phyloP scores from a whole-genome alignment of 2,113 vertebrate species.

The Paramormyrops kingsleyae region DNA sequence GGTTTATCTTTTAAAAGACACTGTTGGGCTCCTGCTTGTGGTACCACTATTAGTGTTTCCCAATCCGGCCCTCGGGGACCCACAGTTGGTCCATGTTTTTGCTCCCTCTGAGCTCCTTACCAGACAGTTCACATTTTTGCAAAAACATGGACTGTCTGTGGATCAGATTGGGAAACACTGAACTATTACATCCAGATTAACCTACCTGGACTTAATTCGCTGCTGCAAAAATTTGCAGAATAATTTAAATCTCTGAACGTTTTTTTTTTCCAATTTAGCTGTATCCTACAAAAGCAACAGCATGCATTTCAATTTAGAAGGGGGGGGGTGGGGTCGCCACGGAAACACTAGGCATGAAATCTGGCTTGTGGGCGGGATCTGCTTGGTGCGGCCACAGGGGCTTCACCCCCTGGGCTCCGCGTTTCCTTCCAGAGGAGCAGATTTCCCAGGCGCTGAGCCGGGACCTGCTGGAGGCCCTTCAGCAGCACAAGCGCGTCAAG shows the following conservation, averaged over 20 bases:
- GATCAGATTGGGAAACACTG: too few species aligned
- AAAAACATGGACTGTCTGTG: background rate
- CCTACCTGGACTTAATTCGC: background rate
- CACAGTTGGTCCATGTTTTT: background rate
- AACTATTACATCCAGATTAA: background rate
- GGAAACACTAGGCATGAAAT: background rate
- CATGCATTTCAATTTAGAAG: background rate
- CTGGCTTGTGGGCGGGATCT: background rate
- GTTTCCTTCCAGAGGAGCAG: constrained; percentile 42
- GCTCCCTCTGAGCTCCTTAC: background rate
- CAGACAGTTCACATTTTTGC: background rate
- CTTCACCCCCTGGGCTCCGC: background rate
- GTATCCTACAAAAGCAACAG: background rate
- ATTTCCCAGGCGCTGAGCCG: constrained; percentile 56
- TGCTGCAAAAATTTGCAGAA: background rate
- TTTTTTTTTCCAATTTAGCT: background rate
- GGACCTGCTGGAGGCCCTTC: constrained; percentile 56
- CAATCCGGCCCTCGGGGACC: background rate
- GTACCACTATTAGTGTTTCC: background rate
- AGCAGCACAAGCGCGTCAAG: constrained; percentile 61
- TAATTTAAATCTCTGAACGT: background rate
- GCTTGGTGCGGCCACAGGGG: background rate
- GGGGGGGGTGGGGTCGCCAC: background rate
- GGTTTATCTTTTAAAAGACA: background rate
- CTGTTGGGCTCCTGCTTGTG: background rate